Percentiles rank a stretch among this genome's conserved stretches.
Conservation (phyloP, 1,140 invertebrate species). For the Drosophila trapezifrons region DNA sequence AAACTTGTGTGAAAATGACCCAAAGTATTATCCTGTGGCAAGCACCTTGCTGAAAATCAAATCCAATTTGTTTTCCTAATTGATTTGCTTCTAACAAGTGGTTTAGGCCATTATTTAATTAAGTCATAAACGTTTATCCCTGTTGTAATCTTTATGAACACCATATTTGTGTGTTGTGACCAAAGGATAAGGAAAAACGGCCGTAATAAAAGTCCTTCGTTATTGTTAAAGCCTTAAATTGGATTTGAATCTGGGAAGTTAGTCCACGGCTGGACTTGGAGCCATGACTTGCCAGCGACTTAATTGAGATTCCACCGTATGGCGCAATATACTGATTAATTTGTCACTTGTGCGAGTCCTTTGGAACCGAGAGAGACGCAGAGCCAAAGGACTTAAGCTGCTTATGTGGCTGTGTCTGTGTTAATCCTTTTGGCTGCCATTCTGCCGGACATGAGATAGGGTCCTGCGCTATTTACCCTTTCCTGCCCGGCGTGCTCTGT, state of each 20-base stretch:
- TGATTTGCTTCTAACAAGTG: background rate
- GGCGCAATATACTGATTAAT: conserved; percentile 30
- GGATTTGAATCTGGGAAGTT: conserved; percentile 5
- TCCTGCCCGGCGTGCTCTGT: background rate
- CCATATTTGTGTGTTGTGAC: conserved; percentile 1
- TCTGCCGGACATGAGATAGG: conserved; percentile 30
- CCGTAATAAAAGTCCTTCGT: background rate
- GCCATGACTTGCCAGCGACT: conserved; percentile 13
- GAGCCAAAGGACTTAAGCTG: conserved; percentile 26
- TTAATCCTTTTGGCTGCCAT: conserved; percentile 38
- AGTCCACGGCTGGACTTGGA: conserved; percentile 4
- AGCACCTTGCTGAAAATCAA: background rate
- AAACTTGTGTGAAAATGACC: background rate
- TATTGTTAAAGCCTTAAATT: conserved; percentile 18
- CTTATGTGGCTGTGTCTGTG: conserved; percentile 37
- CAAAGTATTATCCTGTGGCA: background rate
- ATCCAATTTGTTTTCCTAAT: background rate
- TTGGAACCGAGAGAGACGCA: conserved; percentile 16
- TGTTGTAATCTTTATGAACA: conserved; percentile 6
- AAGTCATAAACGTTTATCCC: background rate
- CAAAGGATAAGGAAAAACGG: background rate
- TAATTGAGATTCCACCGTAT: conserved; percentile 29
- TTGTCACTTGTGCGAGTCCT: conserved; percentile 31
- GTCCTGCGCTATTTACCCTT: background rate
- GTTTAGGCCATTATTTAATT: conserved; percentile 1